phyloP scores from a whole-genome alignment of 1,140 invertebrate species.

The Chelonus insularis region DNA sequence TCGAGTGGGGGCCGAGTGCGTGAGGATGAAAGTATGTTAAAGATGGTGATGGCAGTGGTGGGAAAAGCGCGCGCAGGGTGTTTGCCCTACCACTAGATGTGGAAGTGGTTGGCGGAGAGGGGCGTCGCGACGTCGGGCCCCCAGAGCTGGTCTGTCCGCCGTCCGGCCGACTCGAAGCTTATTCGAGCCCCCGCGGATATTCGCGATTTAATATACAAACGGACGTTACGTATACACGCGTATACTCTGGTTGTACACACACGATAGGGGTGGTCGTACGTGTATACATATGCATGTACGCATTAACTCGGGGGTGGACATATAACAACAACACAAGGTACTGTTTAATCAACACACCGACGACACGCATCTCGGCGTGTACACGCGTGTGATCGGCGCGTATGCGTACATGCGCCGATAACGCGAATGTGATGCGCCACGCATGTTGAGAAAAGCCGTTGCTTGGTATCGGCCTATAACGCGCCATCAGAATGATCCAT shows the following conservation, averaged over 20 bases:
- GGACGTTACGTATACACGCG: constrained; percentile 22
- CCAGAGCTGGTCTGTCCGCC: constrained; percentile 51
- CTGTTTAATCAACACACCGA: background rate
- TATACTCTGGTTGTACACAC: constrained; percentile 13
- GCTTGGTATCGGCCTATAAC: background rate
- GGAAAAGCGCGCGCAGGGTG: constrained; percentile 40
- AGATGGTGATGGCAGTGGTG: constrained; percentile 16
- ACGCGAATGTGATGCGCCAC: constrained; percentile 10
- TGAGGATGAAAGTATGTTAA: background rate
- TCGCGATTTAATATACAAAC: constrained; percentile 38
- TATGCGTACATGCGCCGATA: constrained; percentile 15
- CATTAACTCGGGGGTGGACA: background rate
- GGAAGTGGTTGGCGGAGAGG: constrained; percentile 36
- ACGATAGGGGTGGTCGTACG: constrained; percentile 15
- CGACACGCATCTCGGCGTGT: constrained; percentile 8
- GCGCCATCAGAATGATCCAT: background rate
- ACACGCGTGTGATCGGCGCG: constrained; percentile 16
- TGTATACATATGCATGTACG: constrained; percentile 19
- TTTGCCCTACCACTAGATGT: constrained; percentile 30
- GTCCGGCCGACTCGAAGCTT: constrained; percentile 58
- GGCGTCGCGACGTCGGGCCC: constrained; percentile 50
- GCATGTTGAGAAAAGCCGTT: constrained; percentile 15
- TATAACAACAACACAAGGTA: constrained; percentile 8
- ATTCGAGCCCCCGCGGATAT: constrained; percentile 47
- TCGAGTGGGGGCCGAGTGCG: constrained; percentile 13